Base-by-base conservation (phyloP, 2,113 vertebrate species). In the Sinocyclocheilus anophthalmus region DNA sequence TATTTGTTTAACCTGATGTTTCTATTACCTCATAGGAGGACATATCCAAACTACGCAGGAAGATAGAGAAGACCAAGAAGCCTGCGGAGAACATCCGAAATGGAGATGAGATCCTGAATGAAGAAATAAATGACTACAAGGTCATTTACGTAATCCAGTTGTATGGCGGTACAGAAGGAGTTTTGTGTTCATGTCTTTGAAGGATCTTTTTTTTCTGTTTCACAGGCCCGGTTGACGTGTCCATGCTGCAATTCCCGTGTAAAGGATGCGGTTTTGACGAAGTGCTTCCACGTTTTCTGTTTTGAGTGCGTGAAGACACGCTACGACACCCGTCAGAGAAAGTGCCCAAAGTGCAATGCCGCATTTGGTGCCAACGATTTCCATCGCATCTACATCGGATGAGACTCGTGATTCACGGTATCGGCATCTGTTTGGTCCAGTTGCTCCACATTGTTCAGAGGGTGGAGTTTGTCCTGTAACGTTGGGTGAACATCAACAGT, bases 221-320 rank as follows among this genome's bases (percentile, higher is more conserved):
- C 72, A 4, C 87, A 99, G 98, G 96, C 97, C 0, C 96, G 97
- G 1, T 94, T 99, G 90, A 99, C 97, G 1, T 99, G 98, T 90
- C 98, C 97, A 0, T 99, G 98, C 95, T 99, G 98, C 86, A 99
- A 99, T 92, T 97, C 96, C 76, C 96, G 96, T 70, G 97, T 98
- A 89, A 99, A 99, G 94, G 98, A 99, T 0, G 97, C 96, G 0
- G 97, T 99, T 0, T 95, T 99, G 85, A 99, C 97, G 8, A 99
- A 99, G 93, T 99, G 97, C 90, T 99, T 99, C 90, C 98, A 99
- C 0, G 97, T 99, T 59, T 99, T 99, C 95, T 99, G 98, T 93
- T 99, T 98, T 0, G 97, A 99, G 92, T 99, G 98, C 4, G 97
- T 99, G 39, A 98, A 99, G 90, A 99, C 96, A 0, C 96, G 97